Conservation (phyloP, 2,888 invertebrate genomes). For the Monoplex corrugatus region DNA sequence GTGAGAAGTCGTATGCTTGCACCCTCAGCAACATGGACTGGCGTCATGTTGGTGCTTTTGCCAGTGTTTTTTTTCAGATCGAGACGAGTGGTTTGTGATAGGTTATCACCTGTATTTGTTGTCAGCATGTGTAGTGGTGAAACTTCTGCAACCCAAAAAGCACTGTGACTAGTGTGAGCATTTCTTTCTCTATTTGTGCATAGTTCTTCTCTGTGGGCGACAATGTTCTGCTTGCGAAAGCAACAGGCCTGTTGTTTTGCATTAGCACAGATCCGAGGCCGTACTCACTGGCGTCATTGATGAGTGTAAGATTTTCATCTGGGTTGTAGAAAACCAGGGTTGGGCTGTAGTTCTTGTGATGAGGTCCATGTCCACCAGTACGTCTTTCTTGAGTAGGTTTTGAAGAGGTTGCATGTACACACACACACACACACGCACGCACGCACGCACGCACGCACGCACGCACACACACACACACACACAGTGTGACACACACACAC, state of each 20-base stretch:
- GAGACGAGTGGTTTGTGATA: conserved; percentile 55
- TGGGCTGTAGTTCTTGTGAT: conserved; percentile 57
- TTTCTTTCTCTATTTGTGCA: conserved; percentile 62
- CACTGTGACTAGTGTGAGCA: conserved; percentile 55
- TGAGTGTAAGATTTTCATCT: conserved; percentile 46
- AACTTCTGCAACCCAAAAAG: conserved; percentile 56
- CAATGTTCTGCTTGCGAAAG: conserved; percentile 55
- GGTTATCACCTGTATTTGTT: conserved; percentile 45
- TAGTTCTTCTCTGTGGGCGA: conserved; percentile 50
- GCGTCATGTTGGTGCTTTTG: conserved; percentile 53
- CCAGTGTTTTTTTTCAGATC: conserved; percentile 56
- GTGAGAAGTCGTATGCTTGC: conserved; percentile 54
- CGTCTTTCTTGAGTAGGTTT: conserved; percentile 58
- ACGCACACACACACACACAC: neutral
- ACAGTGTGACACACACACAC: neutral
- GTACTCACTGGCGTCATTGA: conserved; percentile 62
- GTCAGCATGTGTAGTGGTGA: conserved; percentile 56
- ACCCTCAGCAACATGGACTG: conserved; percentile 54
- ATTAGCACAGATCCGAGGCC: conserved; percentile 60
- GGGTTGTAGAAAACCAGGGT: conserved; percentile 58
- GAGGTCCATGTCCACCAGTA: conserved; percentile 51
- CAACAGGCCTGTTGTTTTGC: conserved; percentile 58
- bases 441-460: conserved; percentile 2
- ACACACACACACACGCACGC: neutral
- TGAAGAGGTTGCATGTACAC: conserved; percentile 49